Evolutionary conservation across 1,140 invertebrate genomes (phyloP).

Genomic region (Rhynchophorus ferrugineus): DNA sequence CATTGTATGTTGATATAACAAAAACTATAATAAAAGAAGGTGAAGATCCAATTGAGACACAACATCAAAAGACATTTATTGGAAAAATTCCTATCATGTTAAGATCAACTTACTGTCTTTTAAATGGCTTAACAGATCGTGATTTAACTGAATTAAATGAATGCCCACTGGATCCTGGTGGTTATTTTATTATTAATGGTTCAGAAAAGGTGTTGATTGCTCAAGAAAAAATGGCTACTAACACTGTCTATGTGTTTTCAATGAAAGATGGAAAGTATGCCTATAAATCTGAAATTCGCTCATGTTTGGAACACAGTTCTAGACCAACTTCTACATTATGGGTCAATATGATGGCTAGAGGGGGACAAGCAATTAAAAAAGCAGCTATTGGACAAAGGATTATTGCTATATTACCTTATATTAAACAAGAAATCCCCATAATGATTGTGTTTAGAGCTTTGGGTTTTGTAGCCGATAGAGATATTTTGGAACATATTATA

Average conservation of each 20-base stretch:
- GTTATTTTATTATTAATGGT: slow-evolving; percentile 94
- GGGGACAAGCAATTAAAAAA: slow-evolving; percentile 91
- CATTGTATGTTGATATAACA: slow-evolving; percentile 96
- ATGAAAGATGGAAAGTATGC: slow-evolving; percentile 98
- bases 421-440: slow-evolving; percentile 98
- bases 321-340: slow-evolving; percentile 94
- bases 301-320: slow-evolving; percentile 88
- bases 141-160: slow-evolving; percentile 98
- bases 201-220: slow-evolving; percentile 96
- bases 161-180: slow-evolving; percentile 96
- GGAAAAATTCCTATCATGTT: slow-evolving; percentile 99
- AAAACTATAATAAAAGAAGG: slow-evolving; percentile 89
- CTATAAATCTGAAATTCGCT: slow-evolving; percentile 94
- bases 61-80: slow-evolving; percentile 97
- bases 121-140: slow-evolving; percentile 90
- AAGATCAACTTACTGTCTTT: slow-evolving; percentile 90
- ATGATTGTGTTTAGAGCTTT: slow-evolving; percentile 97
- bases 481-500: slow-evolving; percentile 98
- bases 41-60: slow-evolving; percentile 85
- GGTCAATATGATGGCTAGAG: slow-evolving; percentile 99
- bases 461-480: slow-evolving; percentile 96
- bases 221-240: slow-evolving; percentile 99
- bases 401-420: slow-evolving; percentile 95
- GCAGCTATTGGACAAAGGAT: slow-evolving; percentile 97
- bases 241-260: slow-evolving; percentile 98